These are phyloP conservation scores for Rhagoletis pomonella DNA, from an alignment of 1,140 invertebrate genomes.

Conservation along the genomic window DNA sequence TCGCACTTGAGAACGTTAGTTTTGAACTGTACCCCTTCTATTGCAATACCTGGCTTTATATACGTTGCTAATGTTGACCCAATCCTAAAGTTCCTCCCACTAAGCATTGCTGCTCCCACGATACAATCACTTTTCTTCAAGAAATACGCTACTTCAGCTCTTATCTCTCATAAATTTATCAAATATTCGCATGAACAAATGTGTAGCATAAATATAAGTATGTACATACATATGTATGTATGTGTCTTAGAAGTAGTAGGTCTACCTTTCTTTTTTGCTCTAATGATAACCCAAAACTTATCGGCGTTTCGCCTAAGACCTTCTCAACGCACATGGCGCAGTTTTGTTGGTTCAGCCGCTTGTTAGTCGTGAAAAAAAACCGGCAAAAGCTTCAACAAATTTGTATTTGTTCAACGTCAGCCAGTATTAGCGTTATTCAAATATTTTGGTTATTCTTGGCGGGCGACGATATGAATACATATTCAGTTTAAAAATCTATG, in stretches of 20 bases:
- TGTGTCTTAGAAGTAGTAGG: not conserved
- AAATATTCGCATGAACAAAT: constrained; percentile 1
- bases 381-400: constrained; percentile 1
- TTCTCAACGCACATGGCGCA: not conserved
- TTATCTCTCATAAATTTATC: constrained; percentile 44
- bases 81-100: not conserved
- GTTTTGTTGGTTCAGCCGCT: constrained; percentile 45
- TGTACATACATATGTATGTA: constrained; percentile 9
- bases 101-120: not conserved
- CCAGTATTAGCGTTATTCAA: constrained; percentile 37
- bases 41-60: not conserved
- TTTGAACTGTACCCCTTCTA: not conserved
- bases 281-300: constrained; percentile 1
- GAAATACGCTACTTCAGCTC: not conserved
- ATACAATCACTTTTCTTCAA: constrained; percentile 3
- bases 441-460: constrained; percentile 40
- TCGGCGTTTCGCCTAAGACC: constrained; percentile 52
- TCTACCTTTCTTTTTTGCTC: not conserved
- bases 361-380: constrained; percentile 38
- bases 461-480: not conserved
- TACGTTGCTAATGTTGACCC: not conserved
- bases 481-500: not conserved
- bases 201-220: not conserved
- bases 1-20: not conserved
- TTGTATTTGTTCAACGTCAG: constrained; percentile 21